Base-by-base conservation (phyloP, 2,113 vertebrate genomes). In the Mola mola region DNA sequence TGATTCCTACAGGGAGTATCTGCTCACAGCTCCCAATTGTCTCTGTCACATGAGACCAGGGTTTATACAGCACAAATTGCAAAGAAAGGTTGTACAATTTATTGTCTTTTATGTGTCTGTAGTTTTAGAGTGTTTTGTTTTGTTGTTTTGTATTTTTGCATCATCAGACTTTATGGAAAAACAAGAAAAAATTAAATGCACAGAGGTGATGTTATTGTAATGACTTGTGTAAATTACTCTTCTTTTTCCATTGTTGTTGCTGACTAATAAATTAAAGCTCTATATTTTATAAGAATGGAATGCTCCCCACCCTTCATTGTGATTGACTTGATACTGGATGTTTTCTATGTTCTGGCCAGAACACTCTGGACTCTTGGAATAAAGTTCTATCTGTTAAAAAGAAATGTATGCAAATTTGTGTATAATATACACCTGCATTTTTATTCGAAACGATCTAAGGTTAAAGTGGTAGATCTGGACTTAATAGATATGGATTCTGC, bases 231-330 rank as follows among this genome's bases (percentile, higher is more conserved):
- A 89, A 89, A 91, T 89, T 52, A 85, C 83, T 83, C 75, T 81
- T 84, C 81, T 70, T 76, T 85, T 83, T 86, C 72, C 87, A 81
- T 90, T 85, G 84, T 83, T 88, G 89, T 93, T 90, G 87, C 89
- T 79, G 82, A 91, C 89, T 92, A 92, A 92, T 92, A 91, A 92
- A 93, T 93, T 90, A 93, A 93, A 93, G 91, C 88, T 92, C 87
- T 92, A 92, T 92, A 92, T 93, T 93, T 93, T 91, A 86, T 93
- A 91, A 88, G 85, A 92, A 90, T 83, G 72, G 81, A 84, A 76
- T 79, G 78, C 62, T 79, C 66, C 73, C 75, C 64, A 68, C 66
- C 69, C 49, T 72, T 88, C 77, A 82, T 90, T 88, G 85, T 89
- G 78, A 87, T 79, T 74, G 65, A 56, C 77, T 80, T 84, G 66